Conservation (phyloP, 2,113 vertebrate species). For the Neodontobutis hainanensis region DNA sequence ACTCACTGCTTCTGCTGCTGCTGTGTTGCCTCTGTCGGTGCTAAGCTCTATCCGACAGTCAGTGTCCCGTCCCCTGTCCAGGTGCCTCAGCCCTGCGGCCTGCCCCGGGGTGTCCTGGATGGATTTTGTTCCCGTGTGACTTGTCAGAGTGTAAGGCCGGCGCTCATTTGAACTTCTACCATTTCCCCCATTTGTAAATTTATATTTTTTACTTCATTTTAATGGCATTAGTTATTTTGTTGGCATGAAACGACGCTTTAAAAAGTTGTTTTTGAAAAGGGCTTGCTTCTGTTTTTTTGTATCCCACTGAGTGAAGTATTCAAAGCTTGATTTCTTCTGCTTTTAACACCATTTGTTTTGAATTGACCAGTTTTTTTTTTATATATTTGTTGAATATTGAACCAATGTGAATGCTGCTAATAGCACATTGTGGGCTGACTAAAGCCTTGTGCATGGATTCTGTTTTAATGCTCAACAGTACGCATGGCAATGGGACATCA, state of each 20-base stretch:
- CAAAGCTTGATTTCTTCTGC: too few species aligned
- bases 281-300: too few species aligned
- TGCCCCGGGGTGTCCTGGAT: conserved; percentile 76
- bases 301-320: too few species aligned
- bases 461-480: not conserved
- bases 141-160: conserved; percentile 88
- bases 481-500: not conserved
- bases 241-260: too few species aligned
- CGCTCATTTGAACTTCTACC: conserved; percentile 46
- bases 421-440: not conserved
- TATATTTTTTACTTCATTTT: not conserved
- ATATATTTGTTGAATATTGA: too few species aligned
- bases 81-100: conserved; percentile 82
- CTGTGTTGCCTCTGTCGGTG: conserved; percentile 63
- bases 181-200: not conserved
- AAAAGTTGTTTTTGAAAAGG: too few species aligned
- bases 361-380: too few species aligned
- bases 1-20: conserved; percentile 68
- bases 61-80: conserved; percentile 76
- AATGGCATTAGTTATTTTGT: not conserved
- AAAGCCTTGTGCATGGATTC: not conserved
- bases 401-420: too few species aligned
- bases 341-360: too few species aligned
- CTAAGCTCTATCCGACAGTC: conserved; percentile 83
- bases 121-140: conserved; percentile 84